Evolutionary conservation across 2,113 vertebrate species (phyloP).

Genomic region (Synodontis membranacea): DNA sequence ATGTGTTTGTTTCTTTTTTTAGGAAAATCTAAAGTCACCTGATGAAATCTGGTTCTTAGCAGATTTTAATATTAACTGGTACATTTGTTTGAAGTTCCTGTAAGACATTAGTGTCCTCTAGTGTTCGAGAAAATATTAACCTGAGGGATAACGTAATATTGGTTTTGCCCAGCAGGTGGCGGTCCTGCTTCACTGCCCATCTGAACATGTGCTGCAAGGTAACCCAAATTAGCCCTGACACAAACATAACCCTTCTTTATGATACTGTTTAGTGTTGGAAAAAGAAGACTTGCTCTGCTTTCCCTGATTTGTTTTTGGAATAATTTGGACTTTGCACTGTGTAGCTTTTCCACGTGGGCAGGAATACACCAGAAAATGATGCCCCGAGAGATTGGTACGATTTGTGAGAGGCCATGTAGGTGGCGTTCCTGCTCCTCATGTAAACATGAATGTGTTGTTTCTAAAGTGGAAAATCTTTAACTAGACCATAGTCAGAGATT

Average conservation of each 20-base stretch:
- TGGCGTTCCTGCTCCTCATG: too few species aligned
- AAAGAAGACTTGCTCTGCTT: too few species aligned
- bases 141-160: not conserved
- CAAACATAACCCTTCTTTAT: not conserved
- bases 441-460: too few species aligned
- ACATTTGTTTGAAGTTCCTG: not conserved
- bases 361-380: not conserved
- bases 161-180: slow-evolving; percentile 42
- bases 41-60: not conserved
- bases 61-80: not conserved
- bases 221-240: not conserved
- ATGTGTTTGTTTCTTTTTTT: not conserved
- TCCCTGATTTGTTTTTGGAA: too few species aligned
- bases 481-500: not conserved
- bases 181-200: not conserved
- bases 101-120: not conserved
- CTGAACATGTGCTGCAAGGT: not conserved
- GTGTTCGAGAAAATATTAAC: not conserved
- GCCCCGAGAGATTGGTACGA: not conserved
- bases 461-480: not conserved
- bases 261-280: not conserved
- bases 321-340: not conserved
- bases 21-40: not conserved
- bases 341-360: too few species aligned
- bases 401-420: too few species aligned